Conservation (phyloP, 2,888 invertebrate genomes). For the Microchrysa polita region DNA sequence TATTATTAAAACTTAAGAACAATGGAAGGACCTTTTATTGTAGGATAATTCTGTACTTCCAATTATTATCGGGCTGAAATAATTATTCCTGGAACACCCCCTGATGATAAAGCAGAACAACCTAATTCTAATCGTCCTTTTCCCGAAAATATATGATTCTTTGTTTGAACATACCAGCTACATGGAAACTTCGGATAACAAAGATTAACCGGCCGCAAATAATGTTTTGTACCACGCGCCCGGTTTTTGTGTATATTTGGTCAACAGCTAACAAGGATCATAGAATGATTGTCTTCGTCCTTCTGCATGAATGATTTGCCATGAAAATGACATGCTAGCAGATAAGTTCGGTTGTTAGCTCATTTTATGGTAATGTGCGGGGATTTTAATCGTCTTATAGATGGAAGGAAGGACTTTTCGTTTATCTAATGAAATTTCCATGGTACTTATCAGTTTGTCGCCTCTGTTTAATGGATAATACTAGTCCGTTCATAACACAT, state of each 20-base stretch:
- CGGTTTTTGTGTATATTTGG: constrained; percentile 16
- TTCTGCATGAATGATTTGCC: constrained; percentile 41
- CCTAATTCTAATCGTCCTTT: neutral
- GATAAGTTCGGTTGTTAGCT: constrained; percentile 31
- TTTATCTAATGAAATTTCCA: no score
- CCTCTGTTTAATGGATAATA: no score
- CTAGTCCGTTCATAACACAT: no score
- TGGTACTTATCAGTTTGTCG: no score
- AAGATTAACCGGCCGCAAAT: constrained; percentile 39
- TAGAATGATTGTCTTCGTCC: constrained; percentile 5
- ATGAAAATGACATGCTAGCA: constrained; percentile 19
- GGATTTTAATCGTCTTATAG: constrained; percentile 44
- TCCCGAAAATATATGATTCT: neutral
- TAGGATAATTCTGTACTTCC: neutral
- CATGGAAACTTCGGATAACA: constrained; percentile 37
- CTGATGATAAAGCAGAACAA: neutral
- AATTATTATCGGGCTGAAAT: neutral
- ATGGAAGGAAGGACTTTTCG: constrained; percentile 26
- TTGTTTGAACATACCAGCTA: neutral
- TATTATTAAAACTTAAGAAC: no score
- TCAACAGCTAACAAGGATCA: constrained; percentile 14
- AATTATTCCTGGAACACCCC: neutral
- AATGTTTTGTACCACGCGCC: constrained; percentile 19
- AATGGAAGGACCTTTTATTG: neutral
- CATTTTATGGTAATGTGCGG: constrained; percentile 39